Percentiles rank a stretch among this genome's conserved stretches.
phyloP scores from a whole-genome alignment of 2,888 invertebrate genomes.

The Philonicus albiceps region DNA sequence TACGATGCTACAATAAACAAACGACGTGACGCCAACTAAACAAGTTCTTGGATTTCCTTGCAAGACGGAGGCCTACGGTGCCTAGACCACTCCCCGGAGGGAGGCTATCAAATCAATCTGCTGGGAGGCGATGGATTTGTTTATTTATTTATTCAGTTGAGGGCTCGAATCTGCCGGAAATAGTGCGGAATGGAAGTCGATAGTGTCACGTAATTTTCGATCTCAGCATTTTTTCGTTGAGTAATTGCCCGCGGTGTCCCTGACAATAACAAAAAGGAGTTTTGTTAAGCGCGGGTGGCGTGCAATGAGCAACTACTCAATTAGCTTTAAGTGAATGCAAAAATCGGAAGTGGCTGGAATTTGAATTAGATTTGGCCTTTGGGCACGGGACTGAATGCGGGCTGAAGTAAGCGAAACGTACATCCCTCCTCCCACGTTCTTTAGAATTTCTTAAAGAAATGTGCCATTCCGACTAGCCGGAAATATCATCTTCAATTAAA shows the following conservation, averaged over 20 bases:
- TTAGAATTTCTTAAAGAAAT: background rate
- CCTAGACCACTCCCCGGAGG: background rate
- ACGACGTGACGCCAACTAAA: background rate
- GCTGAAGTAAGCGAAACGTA: background rate
- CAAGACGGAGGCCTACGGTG: background rate
- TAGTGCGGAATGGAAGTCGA: background rate
- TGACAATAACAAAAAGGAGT: background rate
- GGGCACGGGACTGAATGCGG: background rate
- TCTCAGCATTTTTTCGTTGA: background rate
- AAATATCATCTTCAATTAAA: slow-evolving; percentile 18
- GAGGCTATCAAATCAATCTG: background rate
- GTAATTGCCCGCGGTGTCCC: background rate
- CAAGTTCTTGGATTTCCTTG: background rate
- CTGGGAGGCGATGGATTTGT: background rate
- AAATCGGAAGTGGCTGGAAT: background rate
- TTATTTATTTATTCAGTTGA: background rate
- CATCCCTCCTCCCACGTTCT: background rate
- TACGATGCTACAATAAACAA: background rate
- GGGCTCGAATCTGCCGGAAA: background rate
- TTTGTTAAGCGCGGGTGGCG: background rate
- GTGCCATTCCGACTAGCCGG: background rate
- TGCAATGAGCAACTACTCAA: background rate
- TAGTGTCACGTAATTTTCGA: background rate
- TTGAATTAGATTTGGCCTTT: background rate
- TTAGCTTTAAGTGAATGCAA: background rate